Evolutionary conservation across 2,888 invertebrate species (phyloP).

Genomic region (Parnassius smintheus): DNA sequence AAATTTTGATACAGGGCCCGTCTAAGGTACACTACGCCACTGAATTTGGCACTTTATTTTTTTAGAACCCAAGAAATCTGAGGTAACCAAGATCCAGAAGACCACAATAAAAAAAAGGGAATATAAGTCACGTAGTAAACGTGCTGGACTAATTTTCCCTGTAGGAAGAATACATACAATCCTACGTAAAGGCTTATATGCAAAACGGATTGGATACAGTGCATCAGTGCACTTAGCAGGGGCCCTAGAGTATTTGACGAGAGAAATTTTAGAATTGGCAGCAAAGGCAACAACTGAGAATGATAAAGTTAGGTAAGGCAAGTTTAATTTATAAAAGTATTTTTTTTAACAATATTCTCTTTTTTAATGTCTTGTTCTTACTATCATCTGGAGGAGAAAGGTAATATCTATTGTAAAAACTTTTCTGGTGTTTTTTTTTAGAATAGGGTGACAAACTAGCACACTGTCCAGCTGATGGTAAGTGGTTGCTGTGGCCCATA

Average conservation of each 20-base stretch:
- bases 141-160: slow-evolving; percentile 63
- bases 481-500: too few relatives aligned
- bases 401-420: too few relatives aligned
- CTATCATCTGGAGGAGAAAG: not conserved
- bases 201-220: slow-evolving; percentile 79
- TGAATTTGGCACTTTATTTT: not conserved
- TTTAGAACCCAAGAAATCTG: slow-evolving; percentile 40
- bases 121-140: slow-evolving; percentile 63
- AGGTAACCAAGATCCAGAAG: not conserved
- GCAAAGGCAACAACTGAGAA: slow-evolving; percentile 86
- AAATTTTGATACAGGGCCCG: too few relatives aligned
- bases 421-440: too few relatives aligned
- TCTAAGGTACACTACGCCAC: too few relatives aligned
- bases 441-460: too few relatives aligned
- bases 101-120: slow-evolving; percentile 36
- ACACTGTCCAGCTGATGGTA: too few relatives aligned
- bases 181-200: slow-evolving; percentile 83
- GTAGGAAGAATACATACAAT: slow-evolving; percentile 82
- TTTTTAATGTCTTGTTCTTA: not conserved
- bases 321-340: too few relatives aligned
- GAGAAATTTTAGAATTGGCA: slow-evolving; percentile 85
- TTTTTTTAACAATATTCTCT: not conserved
- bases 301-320: slow-evolving; percentile 79
- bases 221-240: slow-evolving; percentile 80
- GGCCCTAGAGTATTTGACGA: slow-evolving; percentile 85